A percentile compares a stretch with the other conserved stretches of the same genome.
These are phyloP conservation scores for Erythrocercus mccallii DNA, from an alignment of 2,113 vertebrate genomes.

Conservation along the genomic window DNA sequence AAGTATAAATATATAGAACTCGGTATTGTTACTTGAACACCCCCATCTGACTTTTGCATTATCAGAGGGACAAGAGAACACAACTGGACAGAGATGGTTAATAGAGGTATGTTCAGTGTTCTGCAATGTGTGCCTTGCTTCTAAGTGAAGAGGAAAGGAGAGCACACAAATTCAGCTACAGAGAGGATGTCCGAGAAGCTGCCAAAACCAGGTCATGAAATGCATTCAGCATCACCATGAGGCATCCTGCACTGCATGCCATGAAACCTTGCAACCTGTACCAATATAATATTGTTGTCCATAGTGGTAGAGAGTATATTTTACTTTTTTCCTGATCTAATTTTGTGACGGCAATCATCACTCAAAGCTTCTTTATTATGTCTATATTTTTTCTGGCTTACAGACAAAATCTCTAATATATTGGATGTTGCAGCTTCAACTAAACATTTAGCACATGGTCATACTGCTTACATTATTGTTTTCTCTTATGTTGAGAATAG, in stretches of 20 bases:
- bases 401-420: not conserved
- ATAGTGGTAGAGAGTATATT: not conserved
- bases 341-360: constrained; percentile 32
- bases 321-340: not conserved
- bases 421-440: not conserved
- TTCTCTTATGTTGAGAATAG: not conserved
- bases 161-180: not conserved
- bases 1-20: not conserved
- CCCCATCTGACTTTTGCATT: not conserved
- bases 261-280: constrained; percentile 20
- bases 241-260: constrained; percentile 47
- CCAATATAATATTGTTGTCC: not conserved
- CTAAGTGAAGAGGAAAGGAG: not conserved
- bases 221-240: constrained; percentile 23
- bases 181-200: constrained; percentile 20
- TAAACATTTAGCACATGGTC: not conserved
- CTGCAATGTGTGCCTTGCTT: constrained; percentile 29
- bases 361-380: not conserved
- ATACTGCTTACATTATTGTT: not conserved
- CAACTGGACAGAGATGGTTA: not conserved
- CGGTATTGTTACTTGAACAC: not conserved
- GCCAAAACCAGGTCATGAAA: constrained; percentile 42
- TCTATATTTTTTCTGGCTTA: not conserved
- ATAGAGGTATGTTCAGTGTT: not conserved
- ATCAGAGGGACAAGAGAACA: not conserved